phyloP scores from a whole-genome alignment of 2,888 invertebrate species.

The Eubasilissa splendida region DNA sequence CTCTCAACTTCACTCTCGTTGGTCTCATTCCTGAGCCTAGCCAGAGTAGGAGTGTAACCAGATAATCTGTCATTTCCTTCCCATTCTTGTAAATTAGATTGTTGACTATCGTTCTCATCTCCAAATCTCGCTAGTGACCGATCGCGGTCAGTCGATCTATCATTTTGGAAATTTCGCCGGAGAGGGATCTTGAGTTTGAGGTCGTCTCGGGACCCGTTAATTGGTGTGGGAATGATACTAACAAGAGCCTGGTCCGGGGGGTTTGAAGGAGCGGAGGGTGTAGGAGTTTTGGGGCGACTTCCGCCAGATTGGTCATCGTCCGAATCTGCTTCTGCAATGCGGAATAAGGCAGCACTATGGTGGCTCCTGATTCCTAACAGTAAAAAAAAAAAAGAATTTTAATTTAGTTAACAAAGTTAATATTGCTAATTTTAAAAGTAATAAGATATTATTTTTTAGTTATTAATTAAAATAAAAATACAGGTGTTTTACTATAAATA shows the following conservation, averaged over 20 bases:
- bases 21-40: constrained; percentile 70
- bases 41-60: constrained; percentile 60
- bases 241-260: constrained; percentile 64
- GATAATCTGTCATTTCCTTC: constrained; percentile 60
- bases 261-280: constrained; percentile 62
- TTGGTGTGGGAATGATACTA: constrained; percentile 74
- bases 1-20: constrained; percentile 71
- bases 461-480: no score
- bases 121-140: constrained; percentile 66
- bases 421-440: no score
- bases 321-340: constrained; percentile 75
- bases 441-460: no score
- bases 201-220: constrained; percentile 73
- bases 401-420: no score
- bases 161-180: neutral
- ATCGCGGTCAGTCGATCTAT: constrained; percentile 4
- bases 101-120: constrained; percentile 61
- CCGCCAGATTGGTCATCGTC: constrained; percentile 74
- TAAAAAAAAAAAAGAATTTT: neutral
- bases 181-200: constrained; percentile 64
- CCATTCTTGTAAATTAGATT: constrained; percentile 59
- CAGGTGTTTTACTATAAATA: no score
- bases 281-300: constrained; percentile 61
- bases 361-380: constrained; percentile 69
- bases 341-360: constrained; percentile 67